These are phyloP conservation scores for Lordiphosa clarofinis DNA, from an alignment of 1,140 invertebrate genomes.

Conservation along the genomic window DNA sequence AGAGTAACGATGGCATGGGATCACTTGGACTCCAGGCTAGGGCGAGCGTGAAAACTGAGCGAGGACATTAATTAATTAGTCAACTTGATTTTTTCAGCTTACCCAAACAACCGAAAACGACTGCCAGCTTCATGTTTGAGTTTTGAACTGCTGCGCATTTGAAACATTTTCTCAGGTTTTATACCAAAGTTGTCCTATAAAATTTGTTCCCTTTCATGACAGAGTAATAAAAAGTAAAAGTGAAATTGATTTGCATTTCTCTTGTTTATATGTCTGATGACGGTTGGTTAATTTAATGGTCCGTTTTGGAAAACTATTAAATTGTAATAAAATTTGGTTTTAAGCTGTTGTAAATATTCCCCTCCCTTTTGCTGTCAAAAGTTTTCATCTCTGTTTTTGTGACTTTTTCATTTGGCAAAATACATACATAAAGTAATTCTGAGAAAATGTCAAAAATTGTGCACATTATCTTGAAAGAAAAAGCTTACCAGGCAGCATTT, in stretches of 20 bases:
- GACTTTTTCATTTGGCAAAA: constrained; percentile 21
- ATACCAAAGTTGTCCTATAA: constrained; percentile 16
- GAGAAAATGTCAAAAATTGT: constrained; percentile 39
- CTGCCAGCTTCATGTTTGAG: constrained; percentile 30
- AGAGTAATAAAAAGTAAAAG: constrained; percentile 33
- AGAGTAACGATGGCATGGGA: constrained; percentile 28
- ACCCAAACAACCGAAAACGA: constrained; percentile 22
- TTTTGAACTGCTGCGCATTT: constrained; percentile 9
- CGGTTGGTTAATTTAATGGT: background rate
- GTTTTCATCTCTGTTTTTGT: constrained; percentile 14
- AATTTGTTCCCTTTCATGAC: background rate
- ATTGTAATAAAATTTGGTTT: constrained; percentile 7
- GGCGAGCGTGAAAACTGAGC: constrained; percentile 6
- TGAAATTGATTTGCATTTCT: constrained; percentile 1
- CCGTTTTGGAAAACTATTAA: constrained; percentile 1
- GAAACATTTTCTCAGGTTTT: constrained; percentile 16
- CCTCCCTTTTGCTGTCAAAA: constrained; percentile 1
- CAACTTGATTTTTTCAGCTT: constrained; percentile 3
- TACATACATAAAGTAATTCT: constrained; percentile 13
- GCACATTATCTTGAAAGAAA: constrained; percentile 49
- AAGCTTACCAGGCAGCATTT: constrained; percentile 47
- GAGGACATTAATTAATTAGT: background rate
- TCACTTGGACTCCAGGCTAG: constrained; percentile 38
- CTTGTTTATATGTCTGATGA: no score
- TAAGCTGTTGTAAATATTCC: constrained; percentile 8